phyloP scores from a whole-genome alignment of 35 echinoderm and acorn worm species.

The Patiria miniata region DNA sequence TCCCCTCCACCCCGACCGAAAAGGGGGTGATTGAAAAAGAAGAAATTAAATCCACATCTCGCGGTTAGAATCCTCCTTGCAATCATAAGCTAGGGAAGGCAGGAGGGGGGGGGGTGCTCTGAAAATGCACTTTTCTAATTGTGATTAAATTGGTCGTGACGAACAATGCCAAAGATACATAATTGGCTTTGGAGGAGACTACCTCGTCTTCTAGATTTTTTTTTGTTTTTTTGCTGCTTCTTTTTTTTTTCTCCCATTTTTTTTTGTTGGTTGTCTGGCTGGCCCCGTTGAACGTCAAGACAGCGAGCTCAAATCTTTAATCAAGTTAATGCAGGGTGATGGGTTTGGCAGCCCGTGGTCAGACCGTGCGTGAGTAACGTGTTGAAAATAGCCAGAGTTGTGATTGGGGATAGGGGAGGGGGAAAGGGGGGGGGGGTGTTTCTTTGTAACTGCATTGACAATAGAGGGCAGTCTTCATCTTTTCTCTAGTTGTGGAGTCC shows the following conservation, averaged over 20 bases:
- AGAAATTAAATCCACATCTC: background rate
- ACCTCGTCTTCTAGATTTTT: background rate
- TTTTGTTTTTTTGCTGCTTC: background rate
- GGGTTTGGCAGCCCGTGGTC: slow-evolving; percentile 1
- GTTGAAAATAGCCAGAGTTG: background rate
- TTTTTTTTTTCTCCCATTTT: background rate
- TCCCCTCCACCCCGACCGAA: too few species aligned
- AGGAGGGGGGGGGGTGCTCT: background rate
- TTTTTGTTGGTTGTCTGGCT: background rate
- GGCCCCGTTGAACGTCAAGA: background rate
- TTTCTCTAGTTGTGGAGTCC: too few species aligned
- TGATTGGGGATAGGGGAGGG: background rate
- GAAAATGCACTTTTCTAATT: slow-evolving; percentile 31
- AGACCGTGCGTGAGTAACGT: slow-evolving; percentile 5
- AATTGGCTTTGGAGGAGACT: background rate
- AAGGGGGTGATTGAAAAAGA: background rate
- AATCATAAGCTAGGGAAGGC: too few species aligned
- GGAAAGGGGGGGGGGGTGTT: too few species aligned
- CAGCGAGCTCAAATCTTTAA: slow-evolving; percentile 10
- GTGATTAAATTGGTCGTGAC: slow-evolving; percentile 28
- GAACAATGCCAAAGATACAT: slow-evolving; percentile 25
- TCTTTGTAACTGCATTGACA: background rate
- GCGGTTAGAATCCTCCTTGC: background rate
- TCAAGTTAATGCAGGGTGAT: slow-evolving; percentile 25
- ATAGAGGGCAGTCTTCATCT: slow-evolving; percentile 11